Evolutionary conservation across 2,113 vertebrate species (phyloP).

Genomic region (Phylloscopus trochiloides): DNA sequence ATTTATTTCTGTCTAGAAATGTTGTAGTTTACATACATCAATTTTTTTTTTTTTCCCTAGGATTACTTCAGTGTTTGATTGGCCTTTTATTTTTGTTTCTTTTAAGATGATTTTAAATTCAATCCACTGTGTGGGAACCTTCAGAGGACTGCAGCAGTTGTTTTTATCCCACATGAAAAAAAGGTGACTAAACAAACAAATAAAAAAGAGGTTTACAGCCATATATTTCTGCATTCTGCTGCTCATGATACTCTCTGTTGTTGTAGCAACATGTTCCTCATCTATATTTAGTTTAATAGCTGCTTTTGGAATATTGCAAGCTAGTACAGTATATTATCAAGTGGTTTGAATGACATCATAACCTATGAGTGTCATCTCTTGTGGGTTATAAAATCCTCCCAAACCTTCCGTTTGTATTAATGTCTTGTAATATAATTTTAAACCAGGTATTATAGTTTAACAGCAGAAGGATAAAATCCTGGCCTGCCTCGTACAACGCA

Average conservation of each 20-base stretch:
- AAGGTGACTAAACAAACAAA: conserved; percentile 45
- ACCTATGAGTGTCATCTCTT: conserved; percentile 66
- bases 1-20: conserved; percentile 59
- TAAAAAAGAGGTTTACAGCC: conserved; percentile 23
- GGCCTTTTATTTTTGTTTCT: neutral
- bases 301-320: conserved; percentile 64
- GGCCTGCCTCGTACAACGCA: conserved; percentile 9
- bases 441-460: conserved; percentile 68
- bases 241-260: conserved; percentile 58
- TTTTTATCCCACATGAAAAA: neutral
- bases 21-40: conserved; percentile 15
- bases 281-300: conserved; percentile 69
- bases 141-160: neutral
- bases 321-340: conserved; percentile 60
- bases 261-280: conserved; percentile 62
- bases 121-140: neutral
- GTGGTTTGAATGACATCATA: conserved; percentile 67
- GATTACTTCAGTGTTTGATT: conserved; percentile 47
- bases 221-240: conserved; percentile 46
- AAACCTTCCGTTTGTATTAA: conserved; percentile 66
- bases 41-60: neutral
- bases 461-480: conserved; percentile 54
- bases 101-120: neutral
- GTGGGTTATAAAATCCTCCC: conserved; percentile 70
- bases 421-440: conserved; percentile 73